Evolutionary conservation across 2,888 invertebrate genomes (phyloP), one percentile per base, ranked within the genome.

Genomic region (Epirrhoe tristata): DNA sequence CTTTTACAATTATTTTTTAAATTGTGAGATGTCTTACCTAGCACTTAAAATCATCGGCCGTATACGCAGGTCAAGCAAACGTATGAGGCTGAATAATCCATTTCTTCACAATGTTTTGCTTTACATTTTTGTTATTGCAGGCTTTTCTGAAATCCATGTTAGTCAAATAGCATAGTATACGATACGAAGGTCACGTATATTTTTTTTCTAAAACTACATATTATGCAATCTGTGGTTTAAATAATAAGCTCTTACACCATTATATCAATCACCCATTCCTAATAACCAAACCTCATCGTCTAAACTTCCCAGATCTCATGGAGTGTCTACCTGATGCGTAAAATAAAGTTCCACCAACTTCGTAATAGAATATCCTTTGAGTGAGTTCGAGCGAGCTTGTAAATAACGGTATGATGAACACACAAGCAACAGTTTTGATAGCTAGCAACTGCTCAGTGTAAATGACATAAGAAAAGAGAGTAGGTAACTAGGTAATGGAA

Each of bases 351-450:
- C 63, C 62, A 63, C 67, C 62, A 82, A 81, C 75, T 82, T 73
- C 68, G 74, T 82, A 81, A 83, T 82, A 84, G 79, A 85, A 83
- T 84, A 83, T 81, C 78, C 79, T 78, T 79, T 78, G 78, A 83
- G 81, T 78, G 78, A 77, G 77, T 79, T 77, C 70, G 75, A 73
- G 76, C 43, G 53, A 55, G 66, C 77, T 81, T 83, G 80, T 83
- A 83, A 85, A 85, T 83, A 85, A 81, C 75, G 77, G 78, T 78
- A 77, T 39, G 51, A 14, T 17, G 8, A 6, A 55, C 36, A 58
- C 5, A 55, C 66, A 50, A 55, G 54, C 54, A 51, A 66, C 48
- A 48, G 14, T 48, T 48, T 5, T 16, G 6, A 16, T 43, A 3
- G 7, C 36, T 0, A 8, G 12, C 39, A 43, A 43, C 12, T 10